Base-by-base conservation (phyloP, 2,113 vertebrate genomes). In the Pseudopipra pipra region DNA sequence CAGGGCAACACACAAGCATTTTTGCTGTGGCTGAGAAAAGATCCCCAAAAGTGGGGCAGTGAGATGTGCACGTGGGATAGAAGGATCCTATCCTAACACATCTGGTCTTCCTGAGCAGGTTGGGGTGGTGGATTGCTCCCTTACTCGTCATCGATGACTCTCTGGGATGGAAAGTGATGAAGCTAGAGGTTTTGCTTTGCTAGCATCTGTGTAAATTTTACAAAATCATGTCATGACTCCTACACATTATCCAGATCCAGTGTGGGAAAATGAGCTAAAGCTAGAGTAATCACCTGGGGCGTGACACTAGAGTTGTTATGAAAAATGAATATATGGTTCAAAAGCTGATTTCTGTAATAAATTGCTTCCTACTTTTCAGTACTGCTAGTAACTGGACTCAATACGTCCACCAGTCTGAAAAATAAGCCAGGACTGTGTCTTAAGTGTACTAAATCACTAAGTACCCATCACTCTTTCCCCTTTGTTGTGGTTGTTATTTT, bases 161-260 rank as follows among this genome's bases (percentile, higher is more conserved):
- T 58, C 19, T 37, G 41, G 66, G 23, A 54, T 65, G 41, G 65
- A 81, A 78, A 93, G n/a, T 35, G 54, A 85, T 49, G 44, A 65
- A 91, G 39, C 8, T 83, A 87, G 47, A 91, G 8, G 22, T 52
- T 93, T 66, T 90, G 20, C 35, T 37, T 80, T 94, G 85, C 33
- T 70, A 85, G 12, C 76, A 89, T 65, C 87, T 93, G 73, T 41
- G n/a, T 66, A 94, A 88, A 93, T 89, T 87, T 92, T 63, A 72
- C 8, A 6, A 61, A 55, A 87, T 30, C 43, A 8, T 79, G 46
- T 66, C 47, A 59, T 27, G 70, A 79, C 37, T 94, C 79, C 74
- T 86, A 76, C 61, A 78, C 2, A 2, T 83, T 82, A 62, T 54
- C 27, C 22, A 44, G 76, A 70, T 37, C 28, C 43, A 54, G n/a